Conservation (phyloP, 2,888 invertebrate genomes). For the Pelosia muscerda region DNA sequence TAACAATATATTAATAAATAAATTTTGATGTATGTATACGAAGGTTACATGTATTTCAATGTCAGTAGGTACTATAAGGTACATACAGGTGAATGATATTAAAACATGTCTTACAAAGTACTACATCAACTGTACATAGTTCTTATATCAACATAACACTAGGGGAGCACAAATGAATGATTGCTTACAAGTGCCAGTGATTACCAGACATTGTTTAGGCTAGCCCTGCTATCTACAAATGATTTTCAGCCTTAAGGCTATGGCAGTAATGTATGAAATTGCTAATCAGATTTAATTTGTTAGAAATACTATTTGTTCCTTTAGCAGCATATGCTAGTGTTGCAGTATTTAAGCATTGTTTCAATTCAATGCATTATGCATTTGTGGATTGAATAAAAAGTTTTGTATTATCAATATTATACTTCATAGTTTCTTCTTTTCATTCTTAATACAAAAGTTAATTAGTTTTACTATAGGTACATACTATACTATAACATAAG, state of each 20-base stretch:
- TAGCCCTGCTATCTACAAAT: slow-evolving; percentile 28
- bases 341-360: slow-evolving; percentile 21
- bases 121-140: slow-evolving; percentile 30
- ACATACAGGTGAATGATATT: background rate
- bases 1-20: background rate
- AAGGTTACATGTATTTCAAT: background rate
- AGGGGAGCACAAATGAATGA: slow-evolving; percentile 80
- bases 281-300: slow-evolving; percentile 1
- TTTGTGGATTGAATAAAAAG: background rate
- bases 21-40: background rate
- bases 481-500: background rate
- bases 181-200: slow-evolving; percentile 81
- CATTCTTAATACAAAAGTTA: background rate
- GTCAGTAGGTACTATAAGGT: background rate
- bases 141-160: slow-evolving; percentile 41
- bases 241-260: slow-evolving; percentile 32
- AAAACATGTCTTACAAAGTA: slow-evolving; percentile 13
- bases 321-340: slow-evolving; percentile 15
- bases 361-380: slow-evolving; percentile 2
- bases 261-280: slow-evolving; percentile 17
- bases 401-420: background rate
- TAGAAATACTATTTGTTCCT: slow-evolving; percentile 17
- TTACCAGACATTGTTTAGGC: slow-evolving; percentile 57
- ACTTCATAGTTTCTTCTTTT: background rate
- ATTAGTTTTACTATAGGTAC: background rate